Evolutionary conservation across 2,797 vertebrate species (phyloP).

Genomic region (Anabas testudineus): DNA sequence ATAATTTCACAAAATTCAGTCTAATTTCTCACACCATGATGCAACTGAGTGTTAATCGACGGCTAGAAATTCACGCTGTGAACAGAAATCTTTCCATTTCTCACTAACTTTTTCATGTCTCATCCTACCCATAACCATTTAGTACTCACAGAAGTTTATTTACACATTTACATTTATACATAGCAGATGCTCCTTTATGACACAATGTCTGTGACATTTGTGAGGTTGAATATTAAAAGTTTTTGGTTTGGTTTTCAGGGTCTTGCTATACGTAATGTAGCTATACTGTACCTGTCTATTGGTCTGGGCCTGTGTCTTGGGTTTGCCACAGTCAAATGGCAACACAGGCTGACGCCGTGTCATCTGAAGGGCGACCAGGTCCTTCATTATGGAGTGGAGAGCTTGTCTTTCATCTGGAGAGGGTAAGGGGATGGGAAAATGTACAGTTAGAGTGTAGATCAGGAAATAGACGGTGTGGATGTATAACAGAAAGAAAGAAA

Average conservation of each 20-base stretch:
- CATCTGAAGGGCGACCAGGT: conserved; percentile 98
- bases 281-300: conserved; percentile 89
- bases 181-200: background rate
- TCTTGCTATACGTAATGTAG: background rate
- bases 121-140: background rate
- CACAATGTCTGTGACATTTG: background rate
- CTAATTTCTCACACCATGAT: background rate
- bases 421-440: conserved; percentile 47
- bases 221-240: background rate
- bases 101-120: background rate
- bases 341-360: conserved; percentile 88
- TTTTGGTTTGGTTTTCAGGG: background rate
- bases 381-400: conserved; percentile 99
- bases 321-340: conserved; percentile 91
- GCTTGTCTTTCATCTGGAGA: conserved; percentile 94
- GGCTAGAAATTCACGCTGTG: background rate
- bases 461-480: conserved; percentile 17
- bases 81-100: background rate
- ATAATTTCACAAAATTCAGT: background rate
- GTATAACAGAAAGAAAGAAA: conserved; percentile 5
- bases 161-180: background rate
- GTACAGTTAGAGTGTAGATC: conserved; percentile 31
- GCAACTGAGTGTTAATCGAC: background rate
- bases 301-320: conserved; percentile 86
- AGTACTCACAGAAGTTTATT: background rate